Evolutionary conservation across 2,797 vertebrate genomes (phyloP).

Genomic region (Rhinichthys osculus): DNA sequence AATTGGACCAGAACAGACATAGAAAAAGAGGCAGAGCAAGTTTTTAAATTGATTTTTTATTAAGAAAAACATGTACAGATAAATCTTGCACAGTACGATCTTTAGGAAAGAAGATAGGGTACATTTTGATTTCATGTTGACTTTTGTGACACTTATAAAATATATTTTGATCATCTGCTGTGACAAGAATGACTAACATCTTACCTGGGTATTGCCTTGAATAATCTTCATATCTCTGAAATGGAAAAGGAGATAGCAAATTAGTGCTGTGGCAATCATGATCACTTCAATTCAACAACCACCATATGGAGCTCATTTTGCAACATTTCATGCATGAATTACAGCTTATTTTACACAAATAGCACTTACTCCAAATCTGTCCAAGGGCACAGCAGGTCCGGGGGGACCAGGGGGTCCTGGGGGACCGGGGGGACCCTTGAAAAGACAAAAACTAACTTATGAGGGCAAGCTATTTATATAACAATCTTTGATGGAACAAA

Average conservation of each 20-base stretch:
- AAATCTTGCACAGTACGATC: not conserved
- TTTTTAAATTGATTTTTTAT: not conserved
- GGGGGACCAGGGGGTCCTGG: slow-evolving; percentile 83
- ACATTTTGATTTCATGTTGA: not conserved
- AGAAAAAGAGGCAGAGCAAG: not conserved
- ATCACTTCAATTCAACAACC: slow-evolving; percentile 21
- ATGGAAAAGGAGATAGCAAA: slow-evolving; percentile 29
- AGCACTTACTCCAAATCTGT: slow-evolving; percentile 79
- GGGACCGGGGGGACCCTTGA: slow-evolving; percentile 82
- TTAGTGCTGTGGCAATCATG: slow-evolving; percentile 18
- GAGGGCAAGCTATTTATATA: not conserved
- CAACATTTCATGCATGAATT: slow-evolving; percentile 38
- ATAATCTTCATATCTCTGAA: slow-evolving; percentile 75
- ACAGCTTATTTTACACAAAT: slow-evolving; percentile 33
- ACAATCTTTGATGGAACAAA: not conserved
- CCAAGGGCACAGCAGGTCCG: slow-evolving; percentile 69
- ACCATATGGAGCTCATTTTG: slow-evolving; percentile 24
- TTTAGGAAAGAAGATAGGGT: not conserved
- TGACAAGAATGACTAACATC: slow-evolving; percentile 40
- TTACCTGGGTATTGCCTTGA: slow-evolving; percentile 76
- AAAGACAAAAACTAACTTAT: slow-evolving; percentile 3
- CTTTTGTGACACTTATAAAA: not conserved
- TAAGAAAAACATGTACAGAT: not conserved
- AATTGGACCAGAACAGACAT: not conserved
- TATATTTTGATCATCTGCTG: not conserved